These are phyloP conservation scores for Suricata suricatta DNA, from an alignment of 2,113 vertebrate species.

Conservation along the genomic window DNA sequence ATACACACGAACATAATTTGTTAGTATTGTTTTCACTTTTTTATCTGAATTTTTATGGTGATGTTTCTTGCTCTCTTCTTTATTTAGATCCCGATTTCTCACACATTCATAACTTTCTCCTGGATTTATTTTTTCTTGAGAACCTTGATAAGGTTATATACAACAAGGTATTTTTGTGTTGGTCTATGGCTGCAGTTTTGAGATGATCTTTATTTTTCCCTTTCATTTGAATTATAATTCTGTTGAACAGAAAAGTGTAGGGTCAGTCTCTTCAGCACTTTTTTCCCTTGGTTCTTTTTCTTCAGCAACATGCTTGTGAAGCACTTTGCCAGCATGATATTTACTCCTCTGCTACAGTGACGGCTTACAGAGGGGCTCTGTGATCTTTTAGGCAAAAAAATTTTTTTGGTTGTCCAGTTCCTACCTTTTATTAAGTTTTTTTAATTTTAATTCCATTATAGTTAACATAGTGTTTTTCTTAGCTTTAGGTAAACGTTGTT, in stretches of 20 bases:
- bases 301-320: not conserved
- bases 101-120: not conserved
- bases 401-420: not conserved
- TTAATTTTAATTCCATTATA: not conserved
- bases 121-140: not conserved
- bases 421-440: not conserved
- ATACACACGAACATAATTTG: not conserved
- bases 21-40: not conserved
- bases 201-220: not conserved
- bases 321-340: not conserved
- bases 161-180: not conserved
- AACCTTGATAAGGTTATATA: not conserved
- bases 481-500: not conserved
- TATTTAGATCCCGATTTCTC: not conserved
- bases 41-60: not conserved
- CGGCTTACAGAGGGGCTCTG: not conserved
- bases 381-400: not conserved
- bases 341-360: not conserved
- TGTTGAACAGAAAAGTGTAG: not conserved
- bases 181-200: not conserved
- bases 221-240: conserved; percentile 6
- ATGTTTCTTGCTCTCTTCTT: not conserved
- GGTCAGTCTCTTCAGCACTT: not conserved
- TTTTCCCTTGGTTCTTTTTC: not conserved
- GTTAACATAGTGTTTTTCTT: not conserved